A percentile compares a stretch with the other conserved stretches of the same genome.
These are phyloP conservation scores for Saccostrea echinata DNA, from an alignment of 1,140 invertebrate genomes.

Conservation along the genomic window DNA sequence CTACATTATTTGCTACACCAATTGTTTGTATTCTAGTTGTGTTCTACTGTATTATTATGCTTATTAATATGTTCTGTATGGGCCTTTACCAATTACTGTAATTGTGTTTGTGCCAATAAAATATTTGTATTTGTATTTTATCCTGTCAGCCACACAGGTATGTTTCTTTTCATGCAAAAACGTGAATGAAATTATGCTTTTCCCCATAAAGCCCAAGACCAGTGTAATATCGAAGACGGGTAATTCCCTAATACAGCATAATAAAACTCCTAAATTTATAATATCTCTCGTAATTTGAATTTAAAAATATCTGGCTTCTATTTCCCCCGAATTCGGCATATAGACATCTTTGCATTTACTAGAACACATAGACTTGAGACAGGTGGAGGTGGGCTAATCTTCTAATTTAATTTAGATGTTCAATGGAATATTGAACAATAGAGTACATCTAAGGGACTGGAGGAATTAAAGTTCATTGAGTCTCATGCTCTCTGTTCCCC, in stretches of 20 bases:
- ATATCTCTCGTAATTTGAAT: background rate
- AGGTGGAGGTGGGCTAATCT: background rate
- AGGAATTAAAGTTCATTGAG: constrained; percentile 3
- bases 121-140: too few relatives aligned
- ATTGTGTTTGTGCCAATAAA: too few relatives aligned
- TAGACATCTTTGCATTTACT: background rate
- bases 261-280: background rate
- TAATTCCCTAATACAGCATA: background rate
- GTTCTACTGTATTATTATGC: too few relatives aligned
- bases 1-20: too few relatives aligned
- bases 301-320: background rate
- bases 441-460: background rate
- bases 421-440: constrained; percentile 6
- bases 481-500: background rate
- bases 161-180: constrained; percentile 4
- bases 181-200: constrained; percentile 2
- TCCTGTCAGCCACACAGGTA: background rate
- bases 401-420: background rate
- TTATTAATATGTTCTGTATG: too few relatives aligned
- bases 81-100: too few relatives aligned
- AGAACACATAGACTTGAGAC: background rate
- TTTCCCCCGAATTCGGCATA: background rate
- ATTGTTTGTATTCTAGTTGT: too few relatives aligned
- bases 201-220: background rate
- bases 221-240: background rate